phyloP scores from a whole-genome alignment of 2,888 invertebrate genomes.

The Monochamus alternatus region DNA sequence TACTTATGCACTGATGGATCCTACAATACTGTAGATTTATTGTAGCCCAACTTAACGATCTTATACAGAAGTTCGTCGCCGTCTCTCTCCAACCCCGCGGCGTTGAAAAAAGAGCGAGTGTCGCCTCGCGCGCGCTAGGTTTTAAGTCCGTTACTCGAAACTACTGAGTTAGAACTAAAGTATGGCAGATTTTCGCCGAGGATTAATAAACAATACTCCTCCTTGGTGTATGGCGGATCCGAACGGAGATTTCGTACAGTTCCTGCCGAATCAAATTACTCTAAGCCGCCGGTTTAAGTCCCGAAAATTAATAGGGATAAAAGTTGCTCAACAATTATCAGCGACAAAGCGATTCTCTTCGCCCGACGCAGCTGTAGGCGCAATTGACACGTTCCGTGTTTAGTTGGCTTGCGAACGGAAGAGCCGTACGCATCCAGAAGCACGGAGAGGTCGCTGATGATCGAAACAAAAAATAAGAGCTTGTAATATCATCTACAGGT shows the following conservation, averaged over 20 bases:
- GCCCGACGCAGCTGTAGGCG: background rate
- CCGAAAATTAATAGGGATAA: constrained; percentile 54
- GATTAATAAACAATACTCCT: constrained; percentile 58
- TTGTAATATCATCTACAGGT: too few relatives aligned
- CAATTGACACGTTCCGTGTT: background rate
- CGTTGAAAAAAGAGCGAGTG: constrained; percentile 44
- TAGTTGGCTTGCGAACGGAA: too few relatives aligned
- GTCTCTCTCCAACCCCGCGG: constrained; percentile 22
- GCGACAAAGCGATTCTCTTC: constrained; percentile 14
- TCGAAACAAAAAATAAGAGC: too few relatives aligned
- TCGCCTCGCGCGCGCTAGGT: constrained; percentile 36
- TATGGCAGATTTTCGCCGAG: constrained; percentile 56
- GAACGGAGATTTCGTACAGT: constrained; percentile 49
- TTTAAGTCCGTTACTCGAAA: constrained; percentile 54
- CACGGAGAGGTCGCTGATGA: too few relatives aligned
- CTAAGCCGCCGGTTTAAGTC: constrained; percentile 49
- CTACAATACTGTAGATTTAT: constrained; percentile 69
- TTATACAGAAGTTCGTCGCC: constrained; percentile 49
- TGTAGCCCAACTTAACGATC: constrained; percentile 63
- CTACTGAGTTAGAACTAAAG: constrained; percentile 56
- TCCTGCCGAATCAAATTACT: constrained; percentile 53
- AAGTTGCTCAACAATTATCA: constrained; percentile 51
- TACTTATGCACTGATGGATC: constrained; percentile 69
- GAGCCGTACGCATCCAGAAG: too few relatives aligned
- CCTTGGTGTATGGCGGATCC: constrained; percentile 50